These are phyloP conservation scores for Iselma pallidipennis DNA, from an alignment of 2,888 invertebrate species.

Conservation along the genomic window DNA sequence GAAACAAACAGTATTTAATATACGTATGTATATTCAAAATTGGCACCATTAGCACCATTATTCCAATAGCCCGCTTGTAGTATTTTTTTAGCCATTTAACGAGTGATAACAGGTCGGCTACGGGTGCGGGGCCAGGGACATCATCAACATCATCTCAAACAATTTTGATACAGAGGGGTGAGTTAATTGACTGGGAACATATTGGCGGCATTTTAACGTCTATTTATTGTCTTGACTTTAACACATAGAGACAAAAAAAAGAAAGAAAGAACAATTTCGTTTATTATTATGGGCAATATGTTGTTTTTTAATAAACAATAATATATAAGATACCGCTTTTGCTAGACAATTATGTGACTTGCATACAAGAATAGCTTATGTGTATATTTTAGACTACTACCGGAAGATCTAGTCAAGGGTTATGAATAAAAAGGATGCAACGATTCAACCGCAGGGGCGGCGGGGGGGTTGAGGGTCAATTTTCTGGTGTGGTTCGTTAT, in stretches of 20 bases:
- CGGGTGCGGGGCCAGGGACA: slow-evolving; percentile 15
- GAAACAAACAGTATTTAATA: background rate
- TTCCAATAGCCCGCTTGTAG: background rate
- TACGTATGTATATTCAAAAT: too few relatives aligned
- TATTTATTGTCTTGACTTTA: background rate
- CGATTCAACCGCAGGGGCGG: slow-evolving; percentile 22
- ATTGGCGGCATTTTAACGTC: background rate
- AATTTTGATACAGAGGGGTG: slow-evolving; percentile 14
- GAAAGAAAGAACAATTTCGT: background rate
- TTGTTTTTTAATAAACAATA: background rate
- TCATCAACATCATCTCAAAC: slow-evolving; percentile 10
- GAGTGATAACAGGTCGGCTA: background rate
- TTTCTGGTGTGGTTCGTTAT: background rate
- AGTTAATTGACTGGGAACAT: slow-evolving; percentile 12
- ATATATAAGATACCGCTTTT: slow-evolving; percentile 12
- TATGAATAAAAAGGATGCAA: slow-evolving; percentile 41
- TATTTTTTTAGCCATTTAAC: background rate
- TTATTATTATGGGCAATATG: background rate
- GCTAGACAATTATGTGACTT: background rate
- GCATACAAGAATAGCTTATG: background rate
- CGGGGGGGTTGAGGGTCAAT: slow-evolving; percentile 5
- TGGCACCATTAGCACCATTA: background rate
- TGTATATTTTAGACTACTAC: slow-evolving; percentile 24
- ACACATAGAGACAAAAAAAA: too few relatives aligned
- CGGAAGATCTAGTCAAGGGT: slow-evolving; percentile 43